A percentile compares a stretch with the other conserved stretches of the same genome.
These are phyloP conservation scores for Ophthalmolycus amberensis DNA, from an alignment of 2,113 vertebrate genomes.

Conservation along the genomic window DNA sequence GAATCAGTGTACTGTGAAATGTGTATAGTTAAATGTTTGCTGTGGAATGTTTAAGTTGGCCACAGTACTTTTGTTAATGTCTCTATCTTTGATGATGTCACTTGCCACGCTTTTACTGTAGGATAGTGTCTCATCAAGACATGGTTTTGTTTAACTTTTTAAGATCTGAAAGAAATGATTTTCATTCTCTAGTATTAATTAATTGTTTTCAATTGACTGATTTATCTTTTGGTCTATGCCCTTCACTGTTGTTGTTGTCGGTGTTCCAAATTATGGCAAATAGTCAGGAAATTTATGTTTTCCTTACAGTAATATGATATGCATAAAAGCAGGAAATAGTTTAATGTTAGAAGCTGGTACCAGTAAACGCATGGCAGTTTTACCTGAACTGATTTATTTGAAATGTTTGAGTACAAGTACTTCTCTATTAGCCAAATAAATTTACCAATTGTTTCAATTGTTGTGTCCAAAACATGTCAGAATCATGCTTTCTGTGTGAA, in stretches of 20 bases:
- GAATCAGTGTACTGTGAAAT: not conserved
- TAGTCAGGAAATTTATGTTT: not conserved
- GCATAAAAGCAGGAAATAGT: not conserved
- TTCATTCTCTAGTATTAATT: not conserved
- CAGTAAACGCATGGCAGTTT: not conserved
- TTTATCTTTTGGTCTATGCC: not conserved
- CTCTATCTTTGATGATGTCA: not conserved
- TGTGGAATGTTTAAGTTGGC: not conserved
- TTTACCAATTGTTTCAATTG: not conserved
- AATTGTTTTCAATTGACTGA: not conserved
- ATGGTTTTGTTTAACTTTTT: not conserved
- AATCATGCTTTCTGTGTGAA: not conserved
- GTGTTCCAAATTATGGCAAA: not conserved
- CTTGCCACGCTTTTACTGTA: not conserved
- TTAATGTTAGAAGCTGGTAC: too few relatives aligned
- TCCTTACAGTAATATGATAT: not conserved
- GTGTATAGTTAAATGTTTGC: not conserved
- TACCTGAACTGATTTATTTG: not conserved
- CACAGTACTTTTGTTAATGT: not conserved
- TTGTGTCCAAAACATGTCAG: not conserved
- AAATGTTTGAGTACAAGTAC: not conserved
- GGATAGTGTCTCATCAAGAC: not conserved
- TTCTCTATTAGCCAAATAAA: not conserved
- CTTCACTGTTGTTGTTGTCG: not conserved
- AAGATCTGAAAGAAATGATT: not conserved